Evolutionary conservation across 2,113 vertebrate species (phyloP).

Genomic region (Apodemus sylvaticus): DNA sequence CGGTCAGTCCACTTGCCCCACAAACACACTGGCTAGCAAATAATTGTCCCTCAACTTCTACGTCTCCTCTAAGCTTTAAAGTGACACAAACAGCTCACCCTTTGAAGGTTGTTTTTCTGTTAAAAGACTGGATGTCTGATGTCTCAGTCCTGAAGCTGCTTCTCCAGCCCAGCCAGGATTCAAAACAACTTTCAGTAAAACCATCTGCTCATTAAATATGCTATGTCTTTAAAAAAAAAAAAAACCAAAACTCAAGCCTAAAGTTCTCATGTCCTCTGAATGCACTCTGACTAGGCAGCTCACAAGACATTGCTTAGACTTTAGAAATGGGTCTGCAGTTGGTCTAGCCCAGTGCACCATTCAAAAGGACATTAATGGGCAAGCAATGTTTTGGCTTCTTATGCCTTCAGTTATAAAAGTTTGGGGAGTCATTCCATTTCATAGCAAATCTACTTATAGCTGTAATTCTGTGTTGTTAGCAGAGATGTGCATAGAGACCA

Average conservation of each 20-base stretch:
- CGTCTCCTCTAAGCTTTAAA: constrained; percentile 9
- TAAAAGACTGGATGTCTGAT: constrained; percentile 7
- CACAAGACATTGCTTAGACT: not conserved
- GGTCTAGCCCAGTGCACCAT: not conserved
- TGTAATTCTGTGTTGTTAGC: not conserved
- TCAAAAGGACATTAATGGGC: not conserved
- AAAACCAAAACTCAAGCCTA: constrained; percentile 33
- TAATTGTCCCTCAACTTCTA: not conserved
- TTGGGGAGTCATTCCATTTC: not conserved
- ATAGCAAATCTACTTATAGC: not conserved
- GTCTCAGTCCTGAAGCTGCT: not conserved
- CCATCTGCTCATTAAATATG: not conserved
- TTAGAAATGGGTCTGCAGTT: not conserved
- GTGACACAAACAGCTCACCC: constrained; percentile 44
- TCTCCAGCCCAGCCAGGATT: constrained; percentile 37
- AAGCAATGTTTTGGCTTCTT: constrained; percentile 52
- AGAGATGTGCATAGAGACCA: not conserved
- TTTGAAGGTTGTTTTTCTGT: constrained; percentile 9
- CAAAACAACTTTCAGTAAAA: constrained; percentile 32
- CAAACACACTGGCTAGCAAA: not conserved
- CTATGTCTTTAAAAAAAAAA: not conserved
- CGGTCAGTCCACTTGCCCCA: no score
- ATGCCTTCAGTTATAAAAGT: not conserved
- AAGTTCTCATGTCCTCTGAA: not conserved
- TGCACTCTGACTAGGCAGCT: not conserved